Evolutionary conservation across 2,888 invertebrate species (phyloP).

Genomic region (Eulithis testata): DNA sequence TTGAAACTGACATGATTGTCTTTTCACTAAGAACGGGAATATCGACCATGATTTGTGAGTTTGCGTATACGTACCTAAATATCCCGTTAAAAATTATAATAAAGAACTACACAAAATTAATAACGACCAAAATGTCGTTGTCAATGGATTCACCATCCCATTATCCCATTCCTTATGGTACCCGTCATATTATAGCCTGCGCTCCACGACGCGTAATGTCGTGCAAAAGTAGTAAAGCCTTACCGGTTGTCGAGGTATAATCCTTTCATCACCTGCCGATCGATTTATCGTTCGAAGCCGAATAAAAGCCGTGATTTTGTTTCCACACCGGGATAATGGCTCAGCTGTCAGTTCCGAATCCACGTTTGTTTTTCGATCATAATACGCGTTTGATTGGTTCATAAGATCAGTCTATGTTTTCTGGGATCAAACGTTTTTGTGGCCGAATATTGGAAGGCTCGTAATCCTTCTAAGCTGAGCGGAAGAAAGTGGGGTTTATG

Average conservation of each 20-base stretch:
- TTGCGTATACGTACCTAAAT: too few species aligned
- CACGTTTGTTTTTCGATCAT: constrained; percentile 19
- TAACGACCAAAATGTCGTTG: too few species aligned
- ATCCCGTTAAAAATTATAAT: too few species aligned
- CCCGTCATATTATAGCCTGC: neutral
- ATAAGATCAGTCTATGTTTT: constrained; percentile 3
- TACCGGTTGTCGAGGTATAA: constrained; percentile 6
- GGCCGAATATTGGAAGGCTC: neutral
- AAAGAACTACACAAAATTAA: too few species aligned
- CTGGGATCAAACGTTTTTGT: constrained; percentile 1
- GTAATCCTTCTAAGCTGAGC: constrained; percentile 6
- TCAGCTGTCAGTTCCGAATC: constrained; percentile 17
- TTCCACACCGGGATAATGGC: constrained; percentile 18
- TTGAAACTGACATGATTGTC: too few species aligned
- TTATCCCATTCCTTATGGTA: too few species aligned
- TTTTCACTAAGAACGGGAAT: too few species aligned
- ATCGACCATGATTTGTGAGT: too few species aligned
- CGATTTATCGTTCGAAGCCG: constrained; percentile 24
- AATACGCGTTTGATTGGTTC: constrained; percentile 19
- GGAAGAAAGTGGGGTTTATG: neutral
- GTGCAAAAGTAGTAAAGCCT: constrained; percentile 6
- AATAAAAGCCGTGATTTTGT: constrained; percentile 26
- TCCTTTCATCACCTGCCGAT: constrained; percentile 30
- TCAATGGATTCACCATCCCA: too few species aligned
- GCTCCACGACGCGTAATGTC: neutral